Conservation (phyloP, 2,888 invertebrate species). For the Drosophila niveifrons region DNA sequence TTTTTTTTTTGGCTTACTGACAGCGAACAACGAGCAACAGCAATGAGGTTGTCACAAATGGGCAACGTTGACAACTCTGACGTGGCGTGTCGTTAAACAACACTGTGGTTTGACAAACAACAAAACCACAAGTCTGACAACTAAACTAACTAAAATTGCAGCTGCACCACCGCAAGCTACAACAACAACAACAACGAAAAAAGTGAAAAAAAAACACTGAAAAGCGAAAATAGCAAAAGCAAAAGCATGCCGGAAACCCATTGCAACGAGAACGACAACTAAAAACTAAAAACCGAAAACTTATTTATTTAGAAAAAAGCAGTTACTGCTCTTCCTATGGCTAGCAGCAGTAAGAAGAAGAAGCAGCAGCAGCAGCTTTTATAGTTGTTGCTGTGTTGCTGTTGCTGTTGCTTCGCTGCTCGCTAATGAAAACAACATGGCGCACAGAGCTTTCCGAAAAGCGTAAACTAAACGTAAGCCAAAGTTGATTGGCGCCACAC, state of each 20-base stretch:
- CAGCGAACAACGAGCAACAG: neutral
- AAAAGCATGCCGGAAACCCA: slow-evolving; percentile 22
- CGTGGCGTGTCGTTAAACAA: slow-evolving; percentile 43
- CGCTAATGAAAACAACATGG: slow-evolving; percentile 78
- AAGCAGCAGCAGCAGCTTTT: slow-evolving; percentile 43
- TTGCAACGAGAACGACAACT: slow-evolving; percentile 34
- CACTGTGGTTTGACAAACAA: slow-evolving; percentile 47
- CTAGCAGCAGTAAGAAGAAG: slow-evolving; percentile 36
- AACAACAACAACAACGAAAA: slow-evolving; percentile 6
- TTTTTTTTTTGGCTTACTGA: too few relatives aligned
- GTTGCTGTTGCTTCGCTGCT: slow-evolving; percentile 39
- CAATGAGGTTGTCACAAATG: slow-evolving; percentile 32
- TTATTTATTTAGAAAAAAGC: slow-evolving; percentile 75
- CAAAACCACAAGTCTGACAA: slow-evolving; percentile 58
- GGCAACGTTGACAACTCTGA: slow-evolving; percentile 41
- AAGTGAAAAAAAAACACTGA: neutral
- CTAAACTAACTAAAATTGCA: slow-evolving; percentile 53
- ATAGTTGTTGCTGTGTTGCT: slow-evolving; percentile 31
- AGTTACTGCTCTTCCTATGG: slow-evolving; percentile 49
- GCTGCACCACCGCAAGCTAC: slow-evolving; percentile 24
- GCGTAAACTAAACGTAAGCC: slow-evolving; percentile 79
- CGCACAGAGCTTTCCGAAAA: slow-evolving; percentile 57
- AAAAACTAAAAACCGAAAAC: slow-evolving; percentile 55
- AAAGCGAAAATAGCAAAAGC: neutral
- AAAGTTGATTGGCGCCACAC: slow-evolving; percentile 77